Evolutionary conservation across 2,888 invertebrate genomes (phyloP).

Genomic region (Eubasilissa splendida): DNA sequence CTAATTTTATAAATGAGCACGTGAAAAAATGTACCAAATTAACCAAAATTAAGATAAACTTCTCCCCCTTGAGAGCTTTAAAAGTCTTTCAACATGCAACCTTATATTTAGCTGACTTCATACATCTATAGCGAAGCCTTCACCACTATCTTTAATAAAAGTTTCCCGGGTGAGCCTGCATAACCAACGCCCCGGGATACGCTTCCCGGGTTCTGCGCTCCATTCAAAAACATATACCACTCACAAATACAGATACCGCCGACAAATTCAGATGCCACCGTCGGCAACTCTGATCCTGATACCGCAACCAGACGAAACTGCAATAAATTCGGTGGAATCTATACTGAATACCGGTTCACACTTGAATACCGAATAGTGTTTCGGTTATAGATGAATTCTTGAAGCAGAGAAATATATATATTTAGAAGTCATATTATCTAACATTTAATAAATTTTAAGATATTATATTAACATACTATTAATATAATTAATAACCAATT

Average conservation of each 20-base stretch:
- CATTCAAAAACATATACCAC: conserved; percentile 51
- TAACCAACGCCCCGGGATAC: conserved; percentile 32
- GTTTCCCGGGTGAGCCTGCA: conserved; percentile 22
- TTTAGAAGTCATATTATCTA: too few relatives aligned
- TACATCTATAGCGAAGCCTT: conserved; percentile 35
- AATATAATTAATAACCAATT: too few relatives aligned
- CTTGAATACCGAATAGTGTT: conserved; percentile 11
- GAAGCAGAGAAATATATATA: too few relatives aligned
- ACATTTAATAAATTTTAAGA: too few relatives aligned
- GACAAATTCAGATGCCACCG: conserved; percentile 41
- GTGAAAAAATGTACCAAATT: too few relatives aligned
- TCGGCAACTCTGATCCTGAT: conserved; percentile 41
- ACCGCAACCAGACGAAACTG: conserved; percentile 41
- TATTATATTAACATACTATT: too few relatives aligned
- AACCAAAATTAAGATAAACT: too few relatives aligned
- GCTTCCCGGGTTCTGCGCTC: conserved; percentile 21
- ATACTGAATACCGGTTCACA: conserved; percentile 27
- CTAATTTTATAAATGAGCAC: too few relatives aligned
- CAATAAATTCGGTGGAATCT: conserved; percentile 41
- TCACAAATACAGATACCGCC: conserved; percentile 3
- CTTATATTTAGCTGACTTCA: neutral
- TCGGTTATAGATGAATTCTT: too few relatives aligned
- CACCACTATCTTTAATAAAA: conserved; percentile 43
- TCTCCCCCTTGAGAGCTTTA: neutral
- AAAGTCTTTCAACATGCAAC: neutral